Evolutionary conservation across 2,113 vertebrate species (phyloP), one percentile per base, ranked within the genome.

Genomic region (Austrofundulus limnaeus): DNA sequence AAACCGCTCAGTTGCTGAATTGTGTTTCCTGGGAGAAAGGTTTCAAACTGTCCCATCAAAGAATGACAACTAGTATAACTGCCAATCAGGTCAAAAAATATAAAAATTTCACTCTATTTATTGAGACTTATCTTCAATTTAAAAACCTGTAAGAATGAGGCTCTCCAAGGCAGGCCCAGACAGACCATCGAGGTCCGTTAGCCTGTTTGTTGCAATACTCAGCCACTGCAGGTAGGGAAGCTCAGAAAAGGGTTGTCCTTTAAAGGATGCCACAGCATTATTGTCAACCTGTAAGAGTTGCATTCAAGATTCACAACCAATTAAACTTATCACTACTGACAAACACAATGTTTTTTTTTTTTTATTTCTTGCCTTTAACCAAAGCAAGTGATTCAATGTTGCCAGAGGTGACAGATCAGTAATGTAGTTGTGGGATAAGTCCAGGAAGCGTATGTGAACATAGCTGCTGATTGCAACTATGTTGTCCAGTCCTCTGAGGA

Each of bases 371-470:
- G 91, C 93, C 84, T 95, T 95, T 64, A 99, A 89, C 95, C 95
- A 96, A 37, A 99, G 93, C 47, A 99, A 88, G 48, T 97, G 92
- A 0, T 87, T 95, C 58, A 98, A 92, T 45, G 55, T 59, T 25
- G 87, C 90, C 82, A 99, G 82, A 0, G 95, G 92, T 16, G 92
- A 90, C 49, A 99, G 86, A 87, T 97, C 95, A 7, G 68, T 80
- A 12, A 99, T 76, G 48, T 88, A 85, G 83, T 99, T 99, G 63
- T 91, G 92, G 34, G 96, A 96, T 58, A 98, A 12, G 75, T 99
- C 95, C 89, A 98, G 90, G 3, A 95, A 98, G 11, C 94, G 93
- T 63, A 98, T 85, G 70, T 99, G 95, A 84, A 94, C 77, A 74
- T 91, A 98, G 69, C 64, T 75, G 65, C 87, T 52, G 0, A 99